These are phyloP conservation scores for Drosophila borborema DNA, from an alignment of 2,888 invertebrate species.

Conservation along the genomic window DNA sequence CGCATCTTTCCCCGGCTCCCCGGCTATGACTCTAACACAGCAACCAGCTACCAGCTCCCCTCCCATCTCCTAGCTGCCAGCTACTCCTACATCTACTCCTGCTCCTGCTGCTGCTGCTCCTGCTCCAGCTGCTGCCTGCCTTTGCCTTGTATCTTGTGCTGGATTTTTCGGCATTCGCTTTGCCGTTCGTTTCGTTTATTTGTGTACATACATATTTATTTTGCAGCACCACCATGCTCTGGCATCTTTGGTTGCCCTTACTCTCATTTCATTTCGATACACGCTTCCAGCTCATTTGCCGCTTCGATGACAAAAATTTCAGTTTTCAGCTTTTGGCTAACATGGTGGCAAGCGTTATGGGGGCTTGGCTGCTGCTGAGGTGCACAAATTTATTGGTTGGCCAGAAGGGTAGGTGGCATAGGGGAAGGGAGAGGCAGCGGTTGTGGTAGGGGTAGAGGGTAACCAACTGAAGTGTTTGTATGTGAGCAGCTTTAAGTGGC, in stretches of 20 bases:
- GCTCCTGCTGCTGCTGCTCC: not conserved
- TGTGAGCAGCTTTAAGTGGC: constrained; percentile 74
- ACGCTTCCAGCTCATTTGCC: constrained; percentile 78
- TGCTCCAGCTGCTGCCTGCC: not conserved
- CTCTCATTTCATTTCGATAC: constrained; percentile 43
- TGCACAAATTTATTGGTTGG: constrained; percentile 48
- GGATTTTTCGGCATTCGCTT: constrained; percentile 55
- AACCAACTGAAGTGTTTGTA: constrained; percentile 47
- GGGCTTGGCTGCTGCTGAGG: constrained; percentile 32
- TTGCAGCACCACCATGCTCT: constrained; percentile 49
- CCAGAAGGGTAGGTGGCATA: no score
- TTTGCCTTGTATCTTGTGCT: constrained; percentile 27
- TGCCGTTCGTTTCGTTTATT: constrained; percentile 55
- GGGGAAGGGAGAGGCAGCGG: not conserved
- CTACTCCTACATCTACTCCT: not conserved
- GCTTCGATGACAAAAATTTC: constrained; percentile 79
- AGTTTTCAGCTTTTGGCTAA: constrained; percentile 62
- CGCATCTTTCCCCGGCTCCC: constrained; percentile 39
- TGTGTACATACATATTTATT: constrained; percentile 75
- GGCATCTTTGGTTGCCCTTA: not conserved
- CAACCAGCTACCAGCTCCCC: not conserved
- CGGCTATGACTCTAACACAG: not conserved
- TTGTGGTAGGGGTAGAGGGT: not conserved
- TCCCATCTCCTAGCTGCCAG: not conserved
- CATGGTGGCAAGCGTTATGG: constrained; percentile 39